Evolutionary conservation across 2,888 invertebrate genomes (phyloP), one percentile per base, ranked within the genome.

Genomic region (Drosophila planitibia): DNA sequence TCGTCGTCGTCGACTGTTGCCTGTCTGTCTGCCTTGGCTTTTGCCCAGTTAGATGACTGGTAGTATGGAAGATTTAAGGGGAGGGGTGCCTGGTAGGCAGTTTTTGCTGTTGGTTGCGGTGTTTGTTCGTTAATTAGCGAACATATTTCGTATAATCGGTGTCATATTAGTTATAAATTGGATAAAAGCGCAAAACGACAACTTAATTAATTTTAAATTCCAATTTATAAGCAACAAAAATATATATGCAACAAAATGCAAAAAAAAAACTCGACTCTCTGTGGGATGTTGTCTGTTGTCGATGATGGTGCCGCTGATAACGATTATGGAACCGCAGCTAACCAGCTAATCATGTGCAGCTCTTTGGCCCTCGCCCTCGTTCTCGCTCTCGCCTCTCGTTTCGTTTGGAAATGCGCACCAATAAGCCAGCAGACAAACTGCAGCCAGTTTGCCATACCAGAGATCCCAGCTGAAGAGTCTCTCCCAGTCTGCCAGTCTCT

Each of bases 81-180:
- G 49, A 41, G 60, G 59, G 54, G 19, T 61, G 55, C 12, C 57
- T 25, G 47, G 57, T 9, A 67, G 52, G 37, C 44, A 32, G 66
- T 60, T 60, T 55, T 30, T 16, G 22, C 44, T 52, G 70, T 73
- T 61, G 66, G 65, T 53, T 80, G 84, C 73, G 90, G 92, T 92
- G 92, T 92, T 92, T 92, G 92, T 91, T 91, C 92, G 93, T 93
- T 93, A 93, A 93, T 93, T 93, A 93, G 93, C 91, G 92, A 93
- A 93, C 93, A 93, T 92, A 92, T 93, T 92, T 93, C 93, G 92
- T 91, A 92, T 93, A 93, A 93, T 93, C 92, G 92, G 92, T 92
- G 93, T 93, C 93, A 92, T 92, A 93, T 93, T 93, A 93, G 93
- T 92, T 92, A 92, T 92, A 93, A 92, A 92, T 92, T 92, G 91